Conservation (phyloP, 2,113 vertebrate genomes). For the human (Homo sapiens) region DNA sequence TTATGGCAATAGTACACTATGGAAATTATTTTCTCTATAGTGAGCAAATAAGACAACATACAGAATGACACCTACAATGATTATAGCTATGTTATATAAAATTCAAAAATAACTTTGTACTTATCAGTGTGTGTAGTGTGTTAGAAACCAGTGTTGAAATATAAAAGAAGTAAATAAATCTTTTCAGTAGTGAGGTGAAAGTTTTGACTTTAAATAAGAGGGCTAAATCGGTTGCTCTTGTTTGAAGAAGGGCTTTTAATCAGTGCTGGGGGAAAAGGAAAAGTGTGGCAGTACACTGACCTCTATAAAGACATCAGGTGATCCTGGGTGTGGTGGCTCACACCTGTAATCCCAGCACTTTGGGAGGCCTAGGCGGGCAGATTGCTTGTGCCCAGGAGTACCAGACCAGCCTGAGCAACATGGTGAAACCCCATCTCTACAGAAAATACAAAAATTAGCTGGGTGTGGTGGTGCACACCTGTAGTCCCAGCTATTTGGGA, state of each 20-base stretch:
- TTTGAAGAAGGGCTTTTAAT: not conserved
- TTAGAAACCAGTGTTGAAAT: not conserved
- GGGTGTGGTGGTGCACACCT: no score
- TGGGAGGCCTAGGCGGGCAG: no score
- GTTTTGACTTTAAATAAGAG: not conserved
- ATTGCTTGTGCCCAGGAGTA: no score
- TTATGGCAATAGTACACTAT: not conserved
- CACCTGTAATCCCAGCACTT: no score
- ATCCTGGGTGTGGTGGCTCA: not conserved
- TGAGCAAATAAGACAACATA: not conserved
- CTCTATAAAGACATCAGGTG: slow-evolving; percentile 87
- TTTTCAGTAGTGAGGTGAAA: not conserved
- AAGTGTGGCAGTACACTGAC: slow-evolving; percentile 84
- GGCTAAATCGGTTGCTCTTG: not conserved
- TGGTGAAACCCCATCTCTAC: no score
- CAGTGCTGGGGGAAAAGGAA: not conserved
- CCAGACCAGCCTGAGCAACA: no score
- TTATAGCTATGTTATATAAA: not conserved
- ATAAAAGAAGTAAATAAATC: slow-evolving; percentile 5
- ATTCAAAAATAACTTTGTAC: not conserved
- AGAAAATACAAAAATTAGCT: no score
- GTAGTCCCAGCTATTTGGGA: no score
- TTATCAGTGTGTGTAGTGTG: not conserved
- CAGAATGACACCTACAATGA: not conserved
- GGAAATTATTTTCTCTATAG: not conserved